phyloP scores from a whole-genome alignment of 2,888 invertebrate genomes.

The Acholoe squamosa region DNA sequence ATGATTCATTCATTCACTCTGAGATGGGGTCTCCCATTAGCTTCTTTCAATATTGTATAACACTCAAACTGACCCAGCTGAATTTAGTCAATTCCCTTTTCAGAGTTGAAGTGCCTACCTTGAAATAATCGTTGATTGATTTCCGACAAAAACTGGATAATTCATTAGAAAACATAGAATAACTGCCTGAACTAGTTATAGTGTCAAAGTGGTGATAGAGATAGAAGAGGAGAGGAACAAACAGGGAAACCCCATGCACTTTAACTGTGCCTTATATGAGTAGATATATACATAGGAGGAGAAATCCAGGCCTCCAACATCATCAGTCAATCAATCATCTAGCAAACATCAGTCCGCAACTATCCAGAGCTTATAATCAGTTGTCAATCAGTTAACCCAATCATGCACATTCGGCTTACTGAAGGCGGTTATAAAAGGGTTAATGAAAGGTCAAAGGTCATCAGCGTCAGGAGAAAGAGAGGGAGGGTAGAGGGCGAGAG shows the following conservation, averaged over 20 bases:
- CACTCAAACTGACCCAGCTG: too few relatives aligned
- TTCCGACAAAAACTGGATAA: not conserved
- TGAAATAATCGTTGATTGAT: not conserved
- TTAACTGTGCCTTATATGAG: not conserved
- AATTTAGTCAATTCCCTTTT: not conserved
- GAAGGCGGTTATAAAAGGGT: constrained; percentile 5
- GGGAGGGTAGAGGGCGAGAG: not conserved
- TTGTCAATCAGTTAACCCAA: constrained; percentile 25
- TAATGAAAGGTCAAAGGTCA: constrained; percentile 8
- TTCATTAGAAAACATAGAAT: not conserved
- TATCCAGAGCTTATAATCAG: not conserved
- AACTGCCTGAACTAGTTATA: not conserved
- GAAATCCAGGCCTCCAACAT: not conserved
- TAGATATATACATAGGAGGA: not conserved
- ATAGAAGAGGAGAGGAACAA: not conserved
- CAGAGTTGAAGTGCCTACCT: not conserved
- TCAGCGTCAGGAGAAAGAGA: constrained; percentile 38
- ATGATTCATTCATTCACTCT: not conserved
- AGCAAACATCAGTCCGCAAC: not conserved
- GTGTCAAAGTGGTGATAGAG: not conserved
- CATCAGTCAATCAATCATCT: not conserved
- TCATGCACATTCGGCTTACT: constrained; percentile 46
- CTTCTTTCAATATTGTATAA: too few relatives aligned
- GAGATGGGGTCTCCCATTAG: not conserved
- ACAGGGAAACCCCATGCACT: constrained; percentile 1